phyloP scores from a whole-genome alignment of 1,140 invertebrate genomes.

The Scaptomyza hsui region DNA sequence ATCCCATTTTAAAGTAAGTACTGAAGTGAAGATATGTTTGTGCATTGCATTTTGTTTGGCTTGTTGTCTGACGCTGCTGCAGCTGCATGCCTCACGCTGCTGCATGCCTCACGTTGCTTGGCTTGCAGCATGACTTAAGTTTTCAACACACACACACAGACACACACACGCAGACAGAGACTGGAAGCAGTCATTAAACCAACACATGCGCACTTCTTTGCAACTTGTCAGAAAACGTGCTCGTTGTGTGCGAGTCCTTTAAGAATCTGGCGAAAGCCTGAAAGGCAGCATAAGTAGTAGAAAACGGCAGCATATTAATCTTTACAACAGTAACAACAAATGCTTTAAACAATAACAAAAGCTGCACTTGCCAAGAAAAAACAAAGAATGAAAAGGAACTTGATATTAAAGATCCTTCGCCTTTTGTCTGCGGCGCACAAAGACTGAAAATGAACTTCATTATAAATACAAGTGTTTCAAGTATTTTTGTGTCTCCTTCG shows the following conservation, averaged over 20 bases:
- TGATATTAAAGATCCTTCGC: constrained; percentile 54
- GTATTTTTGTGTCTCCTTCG: constrained; percentile 4
- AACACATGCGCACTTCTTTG: constrained; percentile 15
- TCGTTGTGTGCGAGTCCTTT: constrained; percentile 38
- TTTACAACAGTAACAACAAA: constrained; percentile 52
- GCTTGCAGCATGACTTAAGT: constrained; percentile 69
- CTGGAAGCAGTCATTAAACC: constrained; percentile 56
- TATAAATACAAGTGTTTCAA: constrained; percentile 59
- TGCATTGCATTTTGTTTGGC: constrained; percentile 58
- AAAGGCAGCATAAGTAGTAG: constrained; percentile 79
- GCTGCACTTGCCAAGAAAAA: constrained; percentile 3
- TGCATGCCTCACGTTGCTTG: constrained; percentile 51
- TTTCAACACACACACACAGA: constrained; percentile 59
- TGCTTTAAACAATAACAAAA: constrained; percentile 45
- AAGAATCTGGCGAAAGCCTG: constrained; percentile 47
- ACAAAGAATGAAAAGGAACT: constrained; percentile 53
- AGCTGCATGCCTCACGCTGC: constrained; percentile 35
- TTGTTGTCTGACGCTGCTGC: constrained; percentile 42
- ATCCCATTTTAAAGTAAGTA: constrained; percentile 69
- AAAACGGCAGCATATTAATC: constrained; percentile 80
- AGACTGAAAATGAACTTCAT: constrained; percentile 70
- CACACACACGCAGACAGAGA: constrained; percentile 19
- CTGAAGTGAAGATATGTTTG: constrained; percentile 51
- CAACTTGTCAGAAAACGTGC: constrained; percentile 51
- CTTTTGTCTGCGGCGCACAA: constrained; percentile 54